A percentile compares a stretch with the other conserved stretches of the same genome.
Conservation (phyloP, 2,888 invertebrate species). For the Abscondita cerata region DNA sequence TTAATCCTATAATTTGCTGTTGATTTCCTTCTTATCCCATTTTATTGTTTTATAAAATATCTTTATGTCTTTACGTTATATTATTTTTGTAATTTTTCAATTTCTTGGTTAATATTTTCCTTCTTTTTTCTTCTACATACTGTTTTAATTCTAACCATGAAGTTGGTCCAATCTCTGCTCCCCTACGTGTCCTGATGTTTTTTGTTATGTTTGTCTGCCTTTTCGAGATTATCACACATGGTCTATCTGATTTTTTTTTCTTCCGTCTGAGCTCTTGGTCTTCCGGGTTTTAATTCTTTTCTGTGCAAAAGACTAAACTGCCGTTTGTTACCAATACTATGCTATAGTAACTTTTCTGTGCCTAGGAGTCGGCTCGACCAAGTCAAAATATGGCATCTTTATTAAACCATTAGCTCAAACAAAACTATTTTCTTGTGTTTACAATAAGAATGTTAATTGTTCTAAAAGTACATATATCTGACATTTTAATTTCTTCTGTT, state of each 20-base stretch:
- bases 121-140: slow-evolving; percentile 4
- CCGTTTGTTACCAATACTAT: no score
- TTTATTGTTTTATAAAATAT: slow-evolving; percentile 1
- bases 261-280: no score
- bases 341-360: no score
- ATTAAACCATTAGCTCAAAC: no score
- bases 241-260: slow-evolving; percentile 3
- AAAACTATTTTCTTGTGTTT: no score
- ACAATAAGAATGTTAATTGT: no score
- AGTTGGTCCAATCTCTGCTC: background rate
- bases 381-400: no score
- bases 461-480: no score
- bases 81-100: background rate
- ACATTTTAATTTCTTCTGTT: no score
- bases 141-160: background rate
- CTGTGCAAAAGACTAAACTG: no score
- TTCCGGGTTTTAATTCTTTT: no score
- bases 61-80: slow-evolving; percentile 1
- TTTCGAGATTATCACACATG: slow-evolving; percentile 7
- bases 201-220: background rate
- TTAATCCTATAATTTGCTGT: background rate
- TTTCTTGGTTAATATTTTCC: background rate
- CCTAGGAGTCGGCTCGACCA: no score
- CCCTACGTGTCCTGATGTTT: background rate
- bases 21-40: slow-evolving; percentile 2